Evolutionary conservation across 2,888 invertebrate species (phyloP).

Genomic region (Ochropleura plecta): DNA sequence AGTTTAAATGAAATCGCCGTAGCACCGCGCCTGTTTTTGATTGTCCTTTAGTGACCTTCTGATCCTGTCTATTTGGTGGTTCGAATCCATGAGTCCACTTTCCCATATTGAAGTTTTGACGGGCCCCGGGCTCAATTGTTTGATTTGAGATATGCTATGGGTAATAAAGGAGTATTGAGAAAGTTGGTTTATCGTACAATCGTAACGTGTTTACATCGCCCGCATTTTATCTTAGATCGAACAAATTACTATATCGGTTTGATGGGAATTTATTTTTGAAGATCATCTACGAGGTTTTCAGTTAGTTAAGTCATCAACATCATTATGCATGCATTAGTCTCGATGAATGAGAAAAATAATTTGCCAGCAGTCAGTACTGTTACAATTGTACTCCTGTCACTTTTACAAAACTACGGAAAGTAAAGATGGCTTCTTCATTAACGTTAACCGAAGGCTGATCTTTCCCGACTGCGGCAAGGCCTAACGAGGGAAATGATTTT

Average conservation of each 20-base stretch:
- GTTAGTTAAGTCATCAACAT: conserved; percentile 33
- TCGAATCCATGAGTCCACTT: conserved; percentile 65
- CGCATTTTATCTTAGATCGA: conserved; percentile 58
- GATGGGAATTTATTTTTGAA: conserved; percentile 55
- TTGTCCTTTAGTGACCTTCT: neutral
- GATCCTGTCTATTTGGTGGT: neutral
- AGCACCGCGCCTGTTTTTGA: neutral
- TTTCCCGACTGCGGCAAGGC: neutral
- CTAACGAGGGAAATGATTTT: too few relatives aligned
- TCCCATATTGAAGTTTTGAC: conserved; percentile 80
- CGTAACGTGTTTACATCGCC: conserved; percentile 55
- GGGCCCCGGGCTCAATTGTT: conserved; percentile 68
- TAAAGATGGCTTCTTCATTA: neutral
- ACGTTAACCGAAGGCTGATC: neutral
- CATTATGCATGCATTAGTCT: conserved; percentile 5
- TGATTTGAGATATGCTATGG: conserved; percentile 69
- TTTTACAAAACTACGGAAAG: neutral
- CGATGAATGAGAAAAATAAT: conserved; percentile 19
- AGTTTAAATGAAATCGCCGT: neutral
- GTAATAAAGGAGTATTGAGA: conserved; percentile 67
- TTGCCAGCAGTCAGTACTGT: neutral
- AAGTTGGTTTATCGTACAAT: conserved; percentile 62
- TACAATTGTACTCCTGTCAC: neutral
- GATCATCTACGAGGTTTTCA: conserved; percentile 16
- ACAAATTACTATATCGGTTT: conserved; percentile 60